Percentiles rank a stretch among this genome's conserved stretches.
These are phyloP conservation scores for Parnassius orleans DNA, from an alignment of 2,888 invertebrate species.

Conservation along the genomic window DNA sequence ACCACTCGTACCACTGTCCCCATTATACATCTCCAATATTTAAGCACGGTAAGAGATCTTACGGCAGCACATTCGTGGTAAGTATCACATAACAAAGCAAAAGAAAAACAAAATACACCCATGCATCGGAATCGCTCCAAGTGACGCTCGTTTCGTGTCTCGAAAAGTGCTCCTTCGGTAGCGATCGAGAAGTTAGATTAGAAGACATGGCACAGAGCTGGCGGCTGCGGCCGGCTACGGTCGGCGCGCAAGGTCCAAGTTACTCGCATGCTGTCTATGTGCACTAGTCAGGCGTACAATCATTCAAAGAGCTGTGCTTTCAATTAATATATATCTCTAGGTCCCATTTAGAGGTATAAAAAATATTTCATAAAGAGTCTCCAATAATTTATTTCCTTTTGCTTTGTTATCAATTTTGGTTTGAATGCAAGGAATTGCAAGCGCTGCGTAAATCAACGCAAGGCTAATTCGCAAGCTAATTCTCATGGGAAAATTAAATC, in stretches of 20 bases:
- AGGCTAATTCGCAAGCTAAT: conserved; percentile 20
- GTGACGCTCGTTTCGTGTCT: conserved; percentile 58
- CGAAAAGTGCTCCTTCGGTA: conserved; percentile 53
- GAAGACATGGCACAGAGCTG: conserved; percentile 48
- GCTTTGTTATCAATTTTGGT: conserved; percentile 73
- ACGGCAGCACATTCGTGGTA: conserved; percentile 68
- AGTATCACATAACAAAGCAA: conserved; percentile 78
- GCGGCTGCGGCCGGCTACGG: conserved; percentile 39
- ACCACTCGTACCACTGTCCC: conserved; percentile 55
- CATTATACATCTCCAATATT: conserved; percentile 51
- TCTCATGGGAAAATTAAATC: conserved; percentile 7
- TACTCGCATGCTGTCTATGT: conserved; percentile 66
- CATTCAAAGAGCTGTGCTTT: conserved; percentile 78
- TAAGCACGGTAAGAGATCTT: conserved; percentile 57
- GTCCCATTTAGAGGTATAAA: conserved; percentile 61
- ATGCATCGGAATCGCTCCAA: conserved; percentile 65
- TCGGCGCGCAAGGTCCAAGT: conserved; percentile 36
- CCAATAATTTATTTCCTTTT: conserved; percentile 68
- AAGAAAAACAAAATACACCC: conserved; percentile 77
- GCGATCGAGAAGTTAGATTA: conserved; percentile 54
- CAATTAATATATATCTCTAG: conserved; percentile 60
- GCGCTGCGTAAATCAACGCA: conserved; percentile 46
- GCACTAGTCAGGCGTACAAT: conserved; percentile 76
- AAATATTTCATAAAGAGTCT: conserved; percentile 53
- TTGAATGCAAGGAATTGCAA: conserved; percentile 74